Base-by-base conservation (phyloP, 2,797 vertebrate species). In the Macroramphosus scolopax region DNA sequence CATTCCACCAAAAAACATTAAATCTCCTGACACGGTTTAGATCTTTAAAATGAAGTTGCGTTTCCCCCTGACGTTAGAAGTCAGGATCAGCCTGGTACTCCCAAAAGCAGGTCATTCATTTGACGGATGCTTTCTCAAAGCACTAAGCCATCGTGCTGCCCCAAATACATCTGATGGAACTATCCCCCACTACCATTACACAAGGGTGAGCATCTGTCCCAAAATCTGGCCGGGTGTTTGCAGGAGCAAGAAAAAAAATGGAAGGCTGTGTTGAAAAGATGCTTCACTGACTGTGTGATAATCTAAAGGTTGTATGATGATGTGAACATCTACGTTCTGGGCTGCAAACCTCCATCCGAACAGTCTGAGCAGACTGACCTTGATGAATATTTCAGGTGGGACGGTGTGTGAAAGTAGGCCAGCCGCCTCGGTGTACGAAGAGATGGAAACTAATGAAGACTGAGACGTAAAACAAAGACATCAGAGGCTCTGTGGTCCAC, bases 381-480 rank as follows among this genome's bases (percentile, higher is more conserved):
- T 77, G 73, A 84, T 87, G 65, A 88, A 88, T 89, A 87, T 89
- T 88, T 87, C 80, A 88, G 73, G 56, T 77, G 72, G 54, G 54
- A 46, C 17, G 59, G 33, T 50, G 32, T 70, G 71, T 68, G 75
- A 82, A 88, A 86, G 70, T 86, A 85, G 88, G 84, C 70, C 85
- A 85, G 60, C 59, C 52, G 73, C 37, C 44, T 65, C 36, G 0
- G 59, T 36, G 51, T 8, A 39, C 8, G 63, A 59, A 34, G 30
- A 47, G 38, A 49, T 8, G 51, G 22, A 40, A 36, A 32, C 28
- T 11, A 11, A 28, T 18, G 52, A 44, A 46, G 30, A 46, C 31
- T 15, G 43, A 52, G 44, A 28, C 36, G 2, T 41, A 20, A 17
- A 36, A 42, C 32, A 60, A 33, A 60, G 40, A 61, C 44, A 35